These are phyloP conservation scores for Ganaspis sp. DNA, from an alignment of 1,140 invertebrate genomes.

Conservation along the genomic window DNA sequence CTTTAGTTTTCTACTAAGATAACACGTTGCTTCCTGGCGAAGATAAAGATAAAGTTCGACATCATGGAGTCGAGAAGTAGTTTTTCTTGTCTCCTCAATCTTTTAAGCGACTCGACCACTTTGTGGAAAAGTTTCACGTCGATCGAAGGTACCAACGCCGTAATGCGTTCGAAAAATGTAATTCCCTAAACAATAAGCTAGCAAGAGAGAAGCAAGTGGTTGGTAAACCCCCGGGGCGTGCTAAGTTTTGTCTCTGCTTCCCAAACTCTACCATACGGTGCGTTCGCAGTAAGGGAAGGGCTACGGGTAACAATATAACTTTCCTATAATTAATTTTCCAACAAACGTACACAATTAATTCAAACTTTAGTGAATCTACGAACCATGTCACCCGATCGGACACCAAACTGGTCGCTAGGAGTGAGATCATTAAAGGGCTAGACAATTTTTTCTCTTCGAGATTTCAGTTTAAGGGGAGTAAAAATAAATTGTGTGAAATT, in stretches of 20 bases:
- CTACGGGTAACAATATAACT: conserved; percentile 15
- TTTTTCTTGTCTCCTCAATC: conserved; percentile 22
- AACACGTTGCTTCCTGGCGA: not conserved
- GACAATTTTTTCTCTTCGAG: too few species aligned
- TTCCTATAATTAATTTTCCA: conserved; percentile 17
- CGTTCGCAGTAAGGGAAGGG: not conserved
- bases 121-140: conserved; percentile 23
- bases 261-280: not conserved
- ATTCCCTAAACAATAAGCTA: conserved; percentile 28
- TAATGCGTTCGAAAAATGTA: conserved; percentile 10
- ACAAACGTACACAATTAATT: conserved; percentile 25
- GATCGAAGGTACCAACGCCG: not conserved
- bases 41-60: conserved; percentile 25
- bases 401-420: not conserved
- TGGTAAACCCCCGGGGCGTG: not conserved
- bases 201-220: not conserved
- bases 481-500: too few species aligned
- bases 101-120: conserved; percentile 19
- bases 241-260: conserved; percentile 17
- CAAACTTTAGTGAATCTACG: not conserved
- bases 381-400: not conserved
- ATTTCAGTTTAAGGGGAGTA: too few species aligned
- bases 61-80: conserved; percentile 20
- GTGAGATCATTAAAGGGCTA: too few species aligned
- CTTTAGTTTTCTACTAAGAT: not conserved